These are phyloP conservation scores for Sisyra nigra DNA, from an alignment of 2,888 invertebrate species.

Conservation along the genomic window DNA sequence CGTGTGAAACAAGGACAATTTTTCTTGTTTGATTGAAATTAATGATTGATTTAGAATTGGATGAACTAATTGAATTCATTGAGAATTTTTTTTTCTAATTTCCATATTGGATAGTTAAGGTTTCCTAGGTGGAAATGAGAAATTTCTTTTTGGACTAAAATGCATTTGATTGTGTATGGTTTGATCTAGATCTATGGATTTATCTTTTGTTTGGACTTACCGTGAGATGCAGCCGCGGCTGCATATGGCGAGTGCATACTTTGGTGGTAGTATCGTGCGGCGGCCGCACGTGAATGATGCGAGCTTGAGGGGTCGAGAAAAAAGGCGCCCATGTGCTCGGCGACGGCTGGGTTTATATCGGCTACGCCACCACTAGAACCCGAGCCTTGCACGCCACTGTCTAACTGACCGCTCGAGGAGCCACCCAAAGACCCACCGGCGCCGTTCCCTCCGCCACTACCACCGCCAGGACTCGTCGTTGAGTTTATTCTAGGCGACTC, in stretches of 20 bases:
- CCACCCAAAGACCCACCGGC: slow-evolving; percentile 20
- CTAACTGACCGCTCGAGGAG: slow-evolving; percentile 9
- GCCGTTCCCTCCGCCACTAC: slow-evolving; percentile 19
- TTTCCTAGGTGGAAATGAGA: too few species aligned
- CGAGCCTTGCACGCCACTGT: slow-evolving; percentile 10
- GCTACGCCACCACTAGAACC: slow-evolving; percentile 14
- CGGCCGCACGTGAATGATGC: slow-evolving; percentile 24
- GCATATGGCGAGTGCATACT: slow-evolving; percentile 32
- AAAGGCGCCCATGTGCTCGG: slow-evolving; percentile 30
- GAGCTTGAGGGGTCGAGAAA: slow-evolving; percentile 25
- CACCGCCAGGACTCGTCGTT: slow-evolving; percentile 25
- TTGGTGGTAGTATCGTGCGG: slow-evolving; percentile 29
- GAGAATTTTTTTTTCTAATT: too few species aligned
- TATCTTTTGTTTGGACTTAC: slow-evolving; percentile 19
- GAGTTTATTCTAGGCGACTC: slow-evolving; percentile 28
- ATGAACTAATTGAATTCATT: too few species aligned
- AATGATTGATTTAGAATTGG: too few species aligned
- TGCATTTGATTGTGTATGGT: too few species aligned
- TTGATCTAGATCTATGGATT: too few species aligned
- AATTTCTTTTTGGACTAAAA: too few species aligned
- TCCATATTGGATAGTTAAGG: too few species aligned
- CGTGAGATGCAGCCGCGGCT: slow-evolving; percentile 26
- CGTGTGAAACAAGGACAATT: too few species aligned
- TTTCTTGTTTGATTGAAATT: too few species aligned
- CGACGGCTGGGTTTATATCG: slow-evolving; percentile 27